Percentiles rank a stretch among this genome's conserved stretches.
Conservation (phyloP, 2,113 vertebrate genomes). For the Atrichornis clamosus region DNA sequence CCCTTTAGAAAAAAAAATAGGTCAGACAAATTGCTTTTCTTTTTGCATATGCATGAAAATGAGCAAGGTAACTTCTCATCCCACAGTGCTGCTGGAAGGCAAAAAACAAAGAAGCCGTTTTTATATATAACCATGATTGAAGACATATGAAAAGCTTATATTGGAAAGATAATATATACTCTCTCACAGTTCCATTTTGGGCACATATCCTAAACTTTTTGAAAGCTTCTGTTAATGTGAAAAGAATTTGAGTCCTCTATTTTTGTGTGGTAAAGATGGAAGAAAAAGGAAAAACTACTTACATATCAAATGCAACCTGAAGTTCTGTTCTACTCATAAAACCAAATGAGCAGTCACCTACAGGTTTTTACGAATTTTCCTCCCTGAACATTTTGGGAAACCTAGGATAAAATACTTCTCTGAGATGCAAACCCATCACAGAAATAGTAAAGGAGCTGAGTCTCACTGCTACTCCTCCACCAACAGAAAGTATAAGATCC, state of each 20-base stretch:
- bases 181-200: not conserved
- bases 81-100: not conserved
- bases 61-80: not conserved
- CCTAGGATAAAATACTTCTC: not conserved
- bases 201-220: not conserved
- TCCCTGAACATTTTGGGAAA: not conserved
- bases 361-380: not conserved
- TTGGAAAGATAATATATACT: not conserved
- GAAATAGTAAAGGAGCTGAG: not conserved
- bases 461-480: not conserved
- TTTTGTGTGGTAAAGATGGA: not conserved
- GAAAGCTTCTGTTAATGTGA: not conserved
- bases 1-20: constrained; percentile 5
- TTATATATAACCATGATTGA: not conserved
- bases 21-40: not conserved
- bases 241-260: not conserved
- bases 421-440: not conserved
- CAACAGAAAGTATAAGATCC: not conserved
- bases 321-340: not conserved
- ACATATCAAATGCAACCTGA: not conserved
- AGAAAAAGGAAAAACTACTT: not conserved
- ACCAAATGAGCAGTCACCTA: not conserved
- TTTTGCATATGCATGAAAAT: constrained; percentile 20
- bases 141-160: not conserved
- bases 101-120: not conserved